Percentiles rank a stretch among this genome's conserved stretches.
These are phyloP conservation scores for Pristionchus pacificus DNA, from an alignment of 1,140 invertebrate species.

Conservation along the genomic window DNA sequence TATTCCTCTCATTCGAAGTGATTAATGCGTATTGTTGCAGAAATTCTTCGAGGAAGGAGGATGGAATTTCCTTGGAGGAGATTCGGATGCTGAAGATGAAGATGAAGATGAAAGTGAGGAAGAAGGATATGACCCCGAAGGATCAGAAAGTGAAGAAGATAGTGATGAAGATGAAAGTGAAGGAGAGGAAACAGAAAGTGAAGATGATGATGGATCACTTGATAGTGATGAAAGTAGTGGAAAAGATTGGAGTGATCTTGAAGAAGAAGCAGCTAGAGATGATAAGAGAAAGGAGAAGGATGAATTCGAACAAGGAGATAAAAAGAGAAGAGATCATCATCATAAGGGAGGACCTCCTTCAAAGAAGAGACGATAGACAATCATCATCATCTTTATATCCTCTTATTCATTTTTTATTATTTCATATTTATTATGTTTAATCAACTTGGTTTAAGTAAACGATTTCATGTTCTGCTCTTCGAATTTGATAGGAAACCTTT, in stretches of 20 bases:
- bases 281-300: constrained; percentile 50
- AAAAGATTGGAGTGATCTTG: constrained; percentile 68
- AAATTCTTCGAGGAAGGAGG: constrained; percentile 97
- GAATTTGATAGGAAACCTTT: too few species aligned
- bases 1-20: neutral
- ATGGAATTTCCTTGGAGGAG: constrained; percentile 94
- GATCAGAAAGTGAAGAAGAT: constrained; percentile 37
- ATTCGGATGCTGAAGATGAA: constrained; percentile 67
- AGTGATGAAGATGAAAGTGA: constrained; percentile 63
- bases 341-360: constrained; percentile 10
- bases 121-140: constrained; percentile 49
- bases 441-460: too few species aligned
- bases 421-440: neutral
- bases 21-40: neutral
- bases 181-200: constrained; percentile 60
- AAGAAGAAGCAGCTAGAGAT: constrained; percentile 68
- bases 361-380: constrained; percentile 15
- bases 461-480: too few species aligned
- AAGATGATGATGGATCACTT: constrained; percentile 32
- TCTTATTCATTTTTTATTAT: neutral
- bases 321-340: constrained; percentile 8
- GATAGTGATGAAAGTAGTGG: constrained; percentile 48
- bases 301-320: constrained; percentile 12
- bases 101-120: constrained; percentile 37
- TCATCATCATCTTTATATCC: neutral